Percentiles rank a stretch among this genome's conserved stretches.
Conservation (phyloP, 2,113 vertebrate genomes). For the Neodontobutis hainanensis region DNA sequence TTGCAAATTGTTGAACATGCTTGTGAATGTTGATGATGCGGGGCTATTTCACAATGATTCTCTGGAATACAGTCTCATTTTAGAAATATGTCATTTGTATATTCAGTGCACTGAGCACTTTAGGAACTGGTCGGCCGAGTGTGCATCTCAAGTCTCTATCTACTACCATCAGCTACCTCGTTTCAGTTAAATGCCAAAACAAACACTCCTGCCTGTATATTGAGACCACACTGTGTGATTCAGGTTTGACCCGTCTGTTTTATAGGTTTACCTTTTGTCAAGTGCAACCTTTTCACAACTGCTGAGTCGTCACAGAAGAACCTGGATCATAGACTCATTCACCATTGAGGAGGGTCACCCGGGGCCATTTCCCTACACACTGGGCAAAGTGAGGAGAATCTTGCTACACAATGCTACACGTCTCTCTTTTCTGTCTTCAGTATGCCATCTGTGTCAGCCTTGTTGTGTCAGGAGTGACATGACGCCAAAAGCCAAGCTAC, state of each 20-base stretch:
- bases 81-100: no score
- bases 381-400: constrained; percentile 60
- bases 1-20: no score
- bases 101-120: background rate
- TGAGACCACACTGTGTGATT: background rate
- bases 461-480: no score
- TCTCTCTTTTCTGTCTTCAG: no score
- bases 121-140: constrained; percentile 14
- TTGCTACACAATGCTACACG: background rate
- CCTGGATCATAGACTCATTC: constrained; percentile 66
- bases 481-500: no score
- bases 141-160: background rate
- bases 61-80: no score
- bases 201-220: background rate
- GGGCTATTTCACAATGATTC: no score
- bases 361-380: constrained; percentile 67
- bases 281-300: constrained; percentile 20
- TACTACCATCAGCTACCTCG: background rate
- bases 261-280: constrained; percentile 39
- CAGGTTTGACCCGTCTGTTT: constrained; percentile 6
- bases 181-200: background rate
- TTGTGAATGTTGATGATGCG: no score
- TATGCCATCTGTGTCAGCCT: no score
- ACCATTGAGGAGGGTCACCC: constrained; percentile 60
- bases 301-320: constrained; percentile 50